Evolutionary conservation across 1,140 invertebrate species (phyloP).

Genomic region (Drosophila bifasciata): DNA sequence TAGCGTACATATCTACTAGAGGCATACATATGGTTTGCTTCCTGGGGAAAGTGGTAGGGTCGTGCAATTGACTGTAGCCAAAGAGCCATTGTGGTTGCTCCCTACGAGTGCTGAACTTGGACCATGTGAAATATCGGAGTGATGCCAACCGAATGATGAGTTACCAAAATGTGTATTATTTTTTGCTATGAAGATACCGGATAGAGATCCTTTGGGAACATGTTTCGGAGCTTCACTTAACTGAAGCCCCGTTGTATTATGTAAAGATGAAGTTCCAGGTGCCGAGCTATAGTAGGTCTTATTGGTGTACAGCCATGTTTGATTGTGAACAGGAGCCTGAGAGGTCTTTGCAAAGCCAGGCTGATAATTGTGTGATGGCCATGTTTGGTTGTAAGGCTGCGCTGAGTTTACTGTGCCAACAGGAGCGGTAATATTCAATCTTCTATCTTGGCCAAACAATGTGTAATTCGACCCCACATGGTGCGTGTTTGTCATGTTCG

Average conservation of each 20-base stretch:
- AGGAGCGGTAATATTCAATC: conserved; percentile 3
- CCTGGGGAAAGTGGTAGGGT: background rate
- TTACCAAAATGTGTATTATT: background rate
- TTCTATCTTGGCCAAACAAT: background rate
- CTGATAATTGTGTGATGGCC: background rate
- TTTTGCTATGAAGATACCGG: background rate
- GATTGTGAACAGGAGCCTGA: background rate
- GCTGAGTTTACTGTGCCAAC: background rate
- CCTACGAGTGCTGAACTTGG: background rate
- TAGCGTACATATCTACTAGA: conserved; percentile 41
- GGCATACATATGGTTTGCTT: background rate
- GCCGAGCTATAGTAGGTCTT: background rate
- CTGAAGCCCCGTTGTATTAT: background rate
- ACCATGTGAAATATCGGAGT: background rate
- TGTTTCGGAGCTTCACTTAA: conserved; percentile 1
- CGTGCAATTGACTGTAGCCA: conserved; percentile 3
- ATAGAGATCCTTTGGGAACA: background rate
- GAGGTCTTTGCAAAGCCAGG: background rate
- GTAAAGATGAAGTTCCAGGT: background rate
- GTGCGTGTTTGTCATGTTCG: conserved; percentile 35
- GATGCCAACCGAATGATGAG: background rate
- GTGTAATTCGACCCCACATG: conserved; percentile 20
- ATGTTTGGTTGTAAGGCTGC: conserved; percentile 2
- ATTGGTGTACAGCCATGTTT: background rate
- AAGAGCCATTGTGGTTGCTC: background rate